Conservation (phyloP, 2,797 vertebrate species). For the Sebastiscus albofasciatus region DNA sequence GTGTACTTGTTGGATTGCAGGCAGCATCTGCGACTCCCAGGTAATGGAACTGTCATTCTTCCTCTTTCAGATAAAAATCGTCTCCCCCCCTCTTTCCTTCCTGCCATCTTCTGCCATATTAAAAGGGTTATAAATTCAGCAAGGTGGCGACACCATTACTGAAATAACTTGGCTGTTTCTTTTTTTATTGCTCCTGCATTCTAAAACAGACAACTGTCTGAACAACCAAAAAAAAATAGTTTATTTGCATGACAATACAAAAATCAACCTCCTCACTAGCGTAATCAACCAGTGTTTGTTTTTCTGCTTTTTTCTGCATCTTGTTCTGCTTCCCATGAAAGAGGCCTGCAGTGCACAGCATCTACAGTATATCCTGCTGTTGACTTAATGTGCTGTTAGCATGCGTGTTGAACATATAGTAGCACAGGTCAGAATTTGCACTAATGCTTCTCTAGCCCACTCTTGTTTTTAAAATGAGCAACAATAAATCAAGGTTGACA, state of each 20-base stretch:
- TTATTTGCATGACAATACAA: conserved; percentile 13
- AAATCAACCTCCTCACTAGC: neutral
- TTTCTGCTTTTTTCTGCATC: neutral
- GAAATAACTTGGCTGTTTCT: conserved; percentile 61
- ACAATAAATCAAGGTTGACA: neutral
- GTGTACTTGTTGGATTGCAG: conserved; percentile 74
- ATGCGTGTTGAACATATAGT: neutral
- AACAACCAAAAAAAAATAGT: neutral
- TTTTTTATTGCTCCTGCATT: conserved; percentile 40
- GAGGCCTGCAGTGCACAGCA: neutral
- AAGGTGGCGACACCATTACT: conserved; percentile 65
- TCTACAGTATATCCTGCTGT: neutral
- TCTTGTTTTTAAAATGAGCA: neutral
- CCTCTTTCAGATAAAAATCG: conserved; percentile 79
- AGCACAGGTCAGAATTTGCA: neutral
- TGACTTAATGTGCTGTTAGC: neutral
- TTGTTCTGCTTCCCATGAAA: neutral
- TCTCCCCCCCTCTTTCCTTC: conserved; percentile 48
- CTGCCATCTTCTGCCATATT: conserved; percentile 69
- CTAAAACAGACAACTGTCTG: conserved; percentile 23
- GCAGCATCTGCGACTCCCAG: conserved; percentile 69
- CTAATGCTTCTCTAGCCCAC: neutral
- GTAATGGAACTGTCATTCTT: conserved; percentile 86
- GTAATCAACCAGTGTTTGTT: conserved; percentile 2
- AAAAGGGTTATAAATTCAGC: conserved; percentile 76